phyloP scores from a whole-genome alignment of 1,140 invertebrate genomes.

The Meloidogyne hapla region DNA sequence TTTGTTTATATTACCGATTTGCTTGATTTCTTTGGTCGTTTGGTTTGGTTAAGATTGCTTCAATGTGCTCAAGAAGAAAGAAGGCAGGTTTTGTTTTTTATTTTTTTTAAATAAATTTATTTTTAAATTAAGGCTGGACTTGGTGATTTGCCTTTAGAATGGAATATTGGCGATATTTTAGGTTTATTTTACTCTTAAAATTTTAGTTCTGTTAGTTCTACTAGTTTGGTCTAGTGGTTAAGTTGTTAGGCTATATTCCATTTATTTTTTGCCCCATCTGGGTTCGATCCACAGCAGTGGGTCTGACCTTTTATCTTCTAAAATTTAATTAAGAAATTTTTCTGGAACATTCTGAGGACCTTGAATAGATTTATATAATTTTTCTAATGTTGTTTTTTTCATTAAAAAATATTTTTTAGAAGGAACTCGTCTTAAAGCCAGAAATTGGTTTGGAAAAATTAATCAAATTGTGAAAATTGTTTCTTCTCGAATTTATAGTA shows the following conservation, averaged over 20 bases:
- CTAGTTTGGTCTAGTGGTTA: too few species aligned
- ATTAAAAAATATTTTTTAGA: conserved; percentile 68
- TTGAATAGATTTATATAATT: too few species aligned
- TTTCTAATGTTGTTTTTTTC: not conserved
- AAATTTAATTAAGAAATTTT: too few species aligned
- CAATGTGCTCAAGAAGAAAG: conserved; percentile 71
- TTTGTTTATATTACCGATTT: conserved; percentile 94
- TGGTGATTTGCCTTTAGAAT: not conserved
- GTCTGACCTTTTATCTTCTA: too few species aligned
- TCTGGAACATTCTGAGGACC: too few species aligned
- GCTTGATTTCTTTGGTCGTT: conserved; percentile 86
- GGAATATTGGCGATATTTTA: not conserved
- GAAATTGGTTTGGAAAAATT: conserved; percentile 99
- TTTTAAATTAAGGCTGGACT: not conserved
- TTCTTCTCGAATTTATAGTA: conserved; percentile 76
- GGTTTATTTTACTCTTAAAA: not conserved
- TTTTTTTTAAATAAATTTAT: not conserved
- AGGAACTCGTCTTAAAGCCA: conserved; percentile 87
- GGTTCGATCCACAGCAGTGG: too few species aligned
- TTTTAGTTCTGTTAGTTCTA: too few species aligned
- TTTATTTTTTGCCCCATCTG: too few species aligned
- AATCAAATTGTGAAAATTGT: conserved; percentile 90
- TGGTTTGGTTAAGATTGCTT: conserved; percentile 83
- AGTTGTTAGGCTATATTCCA: too few species aligned
- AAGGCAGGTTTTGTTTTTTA: not conserved